Evolutionary conservation across 23 tunicate species (phyloP).

Genomic region (Ciona savignyi): DNA sequence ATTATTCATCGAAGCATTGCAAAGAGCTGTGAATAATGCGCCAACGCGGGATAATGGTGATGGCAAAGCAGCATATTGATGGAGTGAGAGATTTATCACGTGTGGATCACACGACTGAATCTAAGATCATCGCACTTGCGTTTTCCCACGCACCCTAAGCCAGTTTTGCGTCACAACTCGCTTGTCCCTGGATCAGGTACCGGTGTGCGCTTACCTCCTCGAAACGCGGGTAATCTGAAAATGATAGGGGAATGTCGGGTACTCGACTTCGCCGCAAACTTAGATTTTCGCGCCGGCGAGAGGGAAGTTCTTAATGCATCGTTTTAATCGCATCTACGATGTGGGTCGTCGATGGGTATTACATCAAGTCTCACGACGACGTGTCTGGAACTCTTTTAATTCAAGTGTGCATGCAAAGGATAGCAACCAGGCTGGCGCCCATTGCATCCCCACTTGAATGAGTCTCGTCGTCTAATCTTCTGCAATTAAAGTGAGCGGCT

Average conservation of each 20-base stretch:
- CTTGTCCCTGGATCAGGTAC: not conserved
- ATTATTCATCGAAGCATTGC: no score
- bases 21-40: no score
- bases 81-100: not conserved
- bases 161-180: not conserved
- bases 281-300: not conserved
- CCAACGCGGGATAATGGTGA: no score
- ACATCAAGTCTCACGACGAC: not conserved
- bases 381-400: not conserved
- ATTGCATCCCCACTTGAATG: not conserved
- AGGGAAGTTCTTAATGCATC: no score
- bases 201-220: not conserved
- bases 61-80: no score
- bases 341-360: not conserved
- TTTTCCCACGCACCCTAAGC: not conserved
- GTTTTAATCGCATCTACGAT: not conserved
- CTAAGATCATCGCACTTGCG: not conserved
- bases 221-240: not conserved
- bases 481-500: not conserved
- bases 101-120: not conserved
- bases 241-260: not conserved
- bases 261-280: not conserved
- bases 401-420: not conserved
- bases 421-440: not conserved
- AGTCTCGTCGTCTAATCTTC: not conserved